Evolutionary conservation across 2,888 invertebrate species (phyloP).

Genomic region (Brachynemurus nebulosus): DNA sequence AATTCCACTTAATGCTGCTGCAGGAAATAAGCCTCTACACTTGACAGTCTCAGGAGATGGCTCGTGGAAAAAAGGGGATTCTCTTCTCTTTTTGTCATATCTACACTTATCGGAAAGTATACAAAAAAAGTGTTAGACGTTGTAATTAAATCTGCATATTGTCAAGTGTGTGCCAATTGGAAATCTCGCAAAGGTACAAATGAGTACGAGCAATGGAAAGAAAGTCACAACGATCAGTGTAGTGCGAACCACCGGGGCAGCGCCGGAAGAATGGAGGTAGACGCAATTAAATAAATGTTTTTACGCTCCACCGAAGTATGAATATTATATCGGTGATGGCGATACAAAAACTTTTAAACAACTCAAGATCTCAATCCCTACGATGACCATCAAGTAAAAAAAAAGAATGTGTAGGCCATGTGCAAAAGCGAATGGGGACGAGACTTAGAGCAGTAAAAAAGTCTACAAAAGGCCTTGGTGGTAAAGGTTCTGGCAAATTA

Average conservation of each 20-base stretch:
- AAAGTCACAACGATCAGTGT: conserved; percentile 15
- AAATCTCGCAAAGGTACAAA: conserved; percentile 13
- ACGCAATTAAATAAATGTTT: neutral
- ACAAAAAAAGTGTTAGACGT: conserved; percentile 8
- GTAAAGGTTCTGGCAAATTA: conserved; percentile 17
- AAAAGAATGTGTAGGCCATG: conserved; percentile 11
- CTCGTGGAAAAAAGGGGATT: conserved; percentile 5
- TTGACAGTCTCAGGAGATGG: conserved; percentile 9
- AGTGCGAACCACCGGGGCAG: conserved; percentile 6
- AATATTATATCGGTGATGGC: conserved; percentile 14
- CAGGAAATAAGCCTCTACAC: neutral
- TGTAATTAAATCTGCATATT: conserved; percentile 14
- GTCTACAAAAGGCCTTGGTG: conserved; percentile 16
- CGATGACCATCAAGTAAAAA: conserved; percentile 11
- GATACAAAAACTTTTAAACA: conserved; percentile 17
- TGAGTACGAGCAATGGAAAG: conserved; percentile 16
- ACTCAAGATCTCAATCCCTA: conserved; percentile 13
- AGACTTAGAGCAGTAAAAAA: neutral
- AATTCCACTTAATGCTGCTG: neutral
- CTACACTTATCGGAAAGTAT: conserved; percentile 1
- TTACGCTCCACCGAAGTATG: conserved; percentile 10
- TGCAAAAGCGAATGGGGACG: neutral
- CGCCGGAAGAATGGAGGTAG: conserved; percentile 5
- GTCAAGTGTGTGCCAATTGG: conserved; percentile 14
- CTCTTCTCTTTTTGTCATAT: neutral